These are phyloP conservation scores for Agrilus cyanescens DNA, from an alignment of 2,888 invertebrate genomes.

Conservation along the genomic window DNA sequence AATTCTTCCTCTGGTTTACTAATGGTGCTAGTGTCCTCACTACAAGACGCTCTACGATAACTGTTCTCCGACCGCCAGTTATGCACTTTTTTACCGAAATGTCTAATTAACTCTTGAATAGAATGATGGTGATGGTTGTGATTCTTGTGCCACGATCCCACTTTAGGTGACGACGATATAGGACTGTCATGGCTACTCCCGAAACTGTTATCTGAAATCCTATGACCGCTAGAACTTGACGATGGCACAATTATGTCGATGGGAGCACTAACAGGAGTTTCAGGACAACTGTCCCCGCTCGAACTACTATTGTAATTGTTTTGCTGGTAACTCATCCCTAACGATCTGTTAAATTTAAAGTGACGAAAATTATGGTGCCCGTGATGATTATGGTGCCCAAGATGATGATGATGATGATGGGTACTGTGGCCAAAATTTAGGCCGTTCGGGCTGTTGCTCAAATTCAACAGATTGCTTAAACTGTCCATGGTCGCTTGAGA, in stretches of 20 bases:
- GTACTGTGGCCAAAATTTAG: slow-evolving; percentile 9
- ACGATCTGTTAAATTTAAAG: neutral
- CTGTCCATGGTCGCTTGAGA: slow-evolving; percentile 23
- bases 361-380: slow-evolving; percentile 19
- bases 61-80: slow-evolving; percentile 49
- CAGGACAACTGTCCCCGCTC: slow-evolving; percentile 26
- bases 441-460: slow-evolving; percentile 14
- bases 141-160: slow-evolving; percentile 19
- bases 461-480: slow-evolving; percentile 33
- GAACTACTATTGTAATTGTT: slow-evolving; percentile 13
- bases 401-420: slow-evolving; percentile 14
- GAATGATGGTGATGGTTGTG: slow-evolving; percentile 46
- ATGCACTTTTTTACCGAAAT: slow-evolving; percentile 63
- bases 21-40: slow-evolving; percentile 36
- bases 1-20: slow-evolving; percentile 49
- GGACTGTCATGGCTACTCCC: slow-evolving; percentile 3
- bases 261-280: slow-evolving; percentile 20
- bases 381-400: slow-evolving; percentile 30
- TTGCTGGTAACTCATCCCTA: slow-evolving; percentile 20
- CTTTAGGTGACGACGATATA: slow-evolving; percentile 17
- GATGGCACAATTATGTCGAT: slow-evolving; percentile 21
- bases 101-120: slow-evolving; percentile 64
- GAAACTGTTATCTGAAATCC: neutral
- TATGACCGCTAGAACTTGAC: slow-evolving; percentile 20
- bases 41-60: slow-evolving; percentile 29